Base-by-base conservation (phyloP, 2,113 vertebrate genomes). In the Oxyruncus cristatus region DNA sequence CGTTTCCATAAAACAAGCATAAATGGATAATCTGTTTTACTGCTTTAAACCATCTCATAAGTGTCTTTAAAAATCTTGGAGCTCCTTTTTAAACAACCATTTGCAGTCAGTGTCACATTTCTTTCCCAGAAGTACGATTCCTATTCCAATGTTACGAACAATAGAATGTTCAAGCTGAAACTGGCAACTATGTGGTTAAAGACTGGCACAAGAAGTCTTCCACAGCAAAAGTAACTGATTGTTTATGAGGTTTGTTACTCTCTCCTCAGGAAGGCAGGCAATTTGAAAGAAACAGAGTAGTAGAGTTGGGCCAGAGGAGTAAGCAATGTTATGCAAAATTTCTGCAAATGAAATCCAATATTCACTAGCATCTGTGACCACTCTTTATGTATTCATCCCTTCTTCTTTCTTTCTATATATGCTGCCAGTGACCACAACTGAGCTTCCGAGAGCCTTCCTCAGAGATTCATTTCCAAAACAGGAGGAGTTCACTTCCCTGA, bases 51-150 rank as follows among this genome's bases (percentile, higher is more conserved):
- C 50, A 58, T 70, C 58, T 86, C 92, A 72, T 63, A 50, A 92
- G 68, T 66, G 77, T 93, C 77, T 93, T 94, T 95, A 93, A 88
- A 91, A 97, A 95, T 94, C 96, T 97, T 88, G 95, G 94, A 97
- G 47, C 77, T 70, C 78, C 85, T 85, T 97, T 96, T 95, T 72
- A 70, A 94, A 80, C 83, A 96, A 59, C 35, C 49, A 61, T 88
- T 93, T 95, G 47, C 32, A 85, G 91, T 89, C 89, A 96, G 70
- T 82, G 94, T 96, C 59, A 4, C n/a, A 80, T 92, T 87, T 97
- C 89, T 82, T 90, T 70, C 58, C 39, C 27, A 37, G 42, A 81
- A 92, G 41, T n/a, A 83, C 80, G 94, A 95, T 58, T 92, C 96
- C 88, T 24, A 55, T 90, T 92, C 95, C 96, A 84, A 61, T 46